Percentiles rank a stretch among this genome's conserved stretches.
Conservation (phyloP, 1,140 invertebrate species). For the Sarcophaga peregrina region DNA sequence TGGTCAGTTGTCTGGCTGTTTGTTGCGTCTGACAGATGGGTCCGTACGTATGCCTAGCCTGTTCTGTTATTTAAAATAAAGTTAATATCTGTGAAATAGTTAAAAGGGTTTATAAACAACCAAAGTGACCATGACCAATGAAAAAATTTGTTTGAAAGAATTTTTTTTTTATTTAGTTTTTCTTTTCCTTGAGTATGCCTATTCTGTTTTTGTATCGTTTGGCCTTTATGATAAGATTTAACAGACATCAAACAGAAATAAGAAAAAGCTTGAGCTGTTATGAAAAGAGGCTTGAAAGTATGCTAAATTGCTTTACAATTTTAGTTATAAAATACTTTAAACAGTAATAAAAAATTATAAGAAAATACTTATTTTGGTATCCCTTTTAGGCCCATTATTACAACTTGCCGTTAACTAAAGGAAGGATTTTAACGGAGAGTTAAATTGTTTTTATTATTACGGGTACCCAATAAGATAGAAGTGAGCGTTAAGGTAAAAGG, state of each 20-base stretch:
- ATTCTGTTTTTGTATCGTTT: not conserved
- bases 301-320: not conserved
- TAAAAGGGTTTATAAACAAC: not conserved
- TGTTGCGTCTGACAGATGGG: not conserved
- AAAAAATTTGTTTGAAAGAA: not conserved
- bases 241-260: too few relatives aligned
- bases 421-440: too few relatives aligned
- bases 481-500: too few relatives aligned
- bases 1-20: not conserved
- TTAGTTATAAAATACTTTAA: too few relatives aligned
- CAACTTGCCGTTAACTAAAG: too few relatives aligned
- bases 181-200: not conserved
- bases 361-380: too few relatives aligned
- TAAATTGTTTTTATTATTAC: too few relatives aligned
- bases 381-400: too few relatives aligned
- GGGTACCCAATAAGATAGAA: too few relatives aligned
- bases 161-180: not conserved
- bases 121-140: constrained; percentile 26
- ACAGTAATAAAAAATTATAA: too few relatives aligned
- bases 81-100: constrained; percentile 25
- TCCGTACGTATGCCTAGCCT: not conserved
- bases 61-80: constrained; percentile 9
- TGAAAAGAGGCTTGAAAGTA: not conserved
- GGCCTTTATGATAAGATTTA: not conserved
- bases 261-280: not conserved